Percentiles rank a stretch among this genome's conserved stretches.
Conservation (phyloP, 2,113 vertebrate genomes). For the Bos javanicus region DNA sequence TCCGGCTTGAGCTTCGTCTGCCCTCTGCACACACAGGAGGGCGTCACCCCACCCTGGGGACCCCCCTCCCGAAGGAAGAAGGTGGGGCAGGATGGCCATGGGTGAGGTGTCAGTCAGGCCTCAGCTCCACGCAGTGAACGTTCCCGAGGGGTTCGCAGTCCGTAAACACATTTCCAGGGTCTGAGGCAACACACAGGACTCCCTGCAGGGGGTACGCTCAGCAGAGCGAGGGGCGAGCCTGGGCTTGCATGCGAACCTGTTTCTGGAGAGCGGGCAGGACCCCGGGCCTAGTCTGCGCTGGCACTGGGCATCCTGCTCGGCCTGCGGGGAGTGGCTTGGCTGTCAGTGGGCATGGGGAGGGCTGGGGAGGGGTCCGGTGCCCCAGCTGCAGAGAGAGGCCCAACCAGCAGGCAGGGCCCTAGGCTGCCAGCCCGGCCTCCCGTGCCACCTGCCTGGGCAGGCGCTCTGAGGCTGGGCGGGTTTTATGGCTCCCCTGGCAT, state of each 20-base stretch:
- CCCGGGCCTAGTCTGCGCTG: constrained; percentile 70
- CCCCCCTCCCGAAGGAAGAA: not conserved
- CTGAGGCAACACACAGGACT: not conserved
- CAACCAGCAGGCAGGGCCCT: constrained; percentile 53
- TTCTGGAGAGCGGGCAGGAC: constrained; percentile 70
- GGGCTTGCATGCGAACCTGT: constrained; percentile 15
- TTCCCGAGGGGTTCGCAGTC: not conserved
- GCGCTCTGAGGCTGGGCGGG: constrained; percentile 57
- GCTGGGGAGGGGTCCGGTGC: not conserved
- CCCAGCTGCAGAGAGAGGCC: not conserved
- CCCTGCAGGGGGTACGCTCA: not conserved
- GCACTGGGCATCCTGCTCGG: constrained; percentile 71
- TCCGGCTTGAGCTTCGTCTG: not conserved
- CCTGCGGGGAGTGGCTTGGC: constrained; percentile 69
- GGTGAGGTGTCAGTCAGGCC: not conserved
- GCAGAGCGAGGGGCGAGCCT: not conserved
- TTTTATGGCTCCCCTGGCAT: constrained; percentile 69
- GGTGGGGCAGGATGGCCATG: not conserved
- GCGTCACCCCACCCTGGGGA: accelerated
- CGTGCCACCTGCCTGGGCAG: constrained; percentile 75
- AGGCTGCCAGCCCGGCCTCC: constrained; percentile 71
- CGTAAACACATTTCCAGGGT: not conserved
- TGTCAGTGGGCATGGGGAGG: not conserved
- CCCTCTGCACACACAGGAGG: not conserved
- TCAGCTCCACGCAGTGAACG: not conserved